phyloP scores from a whole-genome alignment of 1,140 invertebrate genomes.

The Babylonia areolata region DNA sequence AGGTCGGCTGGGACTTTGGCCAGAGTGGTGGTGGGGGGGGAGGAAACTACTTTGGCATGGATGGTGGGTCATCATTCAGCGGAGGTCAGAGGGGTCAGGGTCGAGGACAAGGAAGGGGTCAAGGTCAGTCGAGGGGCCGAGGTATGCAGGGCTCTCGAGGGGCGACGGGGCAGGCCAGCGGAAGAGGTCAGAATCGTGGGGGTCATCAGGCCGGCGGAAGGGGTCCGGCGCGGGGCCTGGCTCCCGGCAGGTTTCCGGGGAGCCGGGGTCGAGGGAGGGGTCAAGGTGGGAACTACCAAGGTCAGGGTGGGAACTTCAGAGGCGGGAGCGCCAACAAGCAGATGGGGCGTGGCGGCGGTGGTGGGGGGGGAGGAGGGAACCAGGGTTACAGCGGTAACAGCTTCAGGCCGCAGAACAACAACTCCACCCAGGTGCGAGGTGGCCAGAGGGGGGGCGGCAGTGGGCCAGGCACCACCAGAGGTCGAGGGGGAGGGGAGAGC shows the following conservation, averaged over 20 bases:
- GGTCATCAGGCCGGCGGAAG: not conserved
- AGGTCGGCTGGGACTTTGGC: not conserved
- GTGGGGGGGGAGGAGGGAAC: not conserved
- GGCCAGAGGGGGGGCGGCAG: not conserved
- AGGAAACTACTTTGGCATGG: not conserved
- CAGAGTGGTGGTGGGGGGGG: not conserved
- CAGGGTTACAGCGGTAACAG: not conserved
- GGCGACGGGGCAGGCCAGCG: not conserved
- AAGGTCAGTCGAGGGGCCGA: not conserved
- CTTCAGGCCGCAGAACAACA: not conserved
- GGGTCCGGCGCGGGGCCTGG: not conserved
- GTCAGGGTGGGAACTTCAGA: not conserved
- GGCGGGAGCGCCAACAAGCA: too few relatives aligned
- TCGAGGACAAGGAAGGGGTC: constrained; percentile 6
- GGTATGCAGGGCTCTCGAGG: too few relatives aligned
- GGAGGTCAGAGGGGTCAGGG: not conserved
- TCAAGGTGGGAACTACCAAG: not conserved
- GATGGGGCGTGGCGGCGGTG: not conserved
- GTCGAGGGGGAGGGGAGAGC: not conserved
- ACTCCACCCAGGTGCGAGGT: not conserved
- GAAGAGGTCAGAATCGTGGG: not conserved
- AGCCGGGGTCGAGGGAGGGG: not conserved
- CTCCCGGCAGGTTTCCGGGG: not conserved
- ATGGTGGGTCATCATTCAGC: not conserved
- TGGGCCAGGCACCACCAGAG: not conserved